Evolutionary conservation across 2,797 vertebrate species (phyloP), one percentile per base, ranked within the genome.

Genomic region (Coccyzus lansbergi): DNA sequence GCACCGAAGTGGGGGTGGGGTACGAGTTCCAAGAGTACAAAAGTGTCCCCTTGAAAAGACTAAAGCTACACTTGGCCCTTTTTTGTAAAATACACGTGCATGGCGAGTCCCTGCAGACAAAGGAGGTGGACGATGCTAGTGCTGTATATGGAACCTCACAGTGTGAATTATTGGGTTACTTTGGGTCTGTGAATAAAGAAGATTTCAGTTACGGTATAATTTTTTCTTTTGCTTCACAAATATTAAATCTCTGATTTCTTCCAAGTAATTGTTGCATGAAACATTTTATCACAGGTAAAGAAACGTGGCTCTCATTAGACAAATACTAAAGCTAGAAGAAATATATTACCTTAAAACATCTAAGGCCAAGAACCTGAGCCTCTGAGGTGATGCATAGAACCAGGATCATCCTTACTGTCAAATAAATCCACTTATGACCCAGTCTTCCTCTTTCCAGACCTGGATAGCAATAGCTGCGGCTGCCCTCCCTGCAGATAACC

Each of bases 121-220:
- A 68, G 69, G 79, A 56, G 58, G 70, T 28, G 48, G 83, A 85
- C 90, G 93, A 10, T 90, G 83, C 90, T 88, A 81, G 26, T 72
- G 86, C 93, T 92, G 28, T 86, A 42, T 76, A 22, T 77, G 89
- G 81, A 94, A 58, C 79, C 33, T 90, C 77, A 82, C 46, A 46
- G 33, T 81, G 86, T 84, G 90, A 95, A 72, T 91, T 71, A 86
- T 58, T 52, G 75, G 59, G 62, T 93, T 93, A 92, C 44, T 29
- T 63, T 72, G 87, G 83, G 64, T 55, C 96, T 95, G 82, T 95
- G 91, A 97, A 94, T 96, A 97, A 95, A 97, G 90, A 83, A 81
- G 90, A 49, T 91, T 95, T 93, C 85, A 70, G 86, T 96, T 84
- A 72, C 8, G 7, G 58, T 65, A 74, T 53, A 90, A 77, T 95